Evolutionary conservation across 1,140 invertebrate genomes (phyloP), one percentile per base, ranked within the genome.

Genomic region (Campoletis sonorensis): DNA sequence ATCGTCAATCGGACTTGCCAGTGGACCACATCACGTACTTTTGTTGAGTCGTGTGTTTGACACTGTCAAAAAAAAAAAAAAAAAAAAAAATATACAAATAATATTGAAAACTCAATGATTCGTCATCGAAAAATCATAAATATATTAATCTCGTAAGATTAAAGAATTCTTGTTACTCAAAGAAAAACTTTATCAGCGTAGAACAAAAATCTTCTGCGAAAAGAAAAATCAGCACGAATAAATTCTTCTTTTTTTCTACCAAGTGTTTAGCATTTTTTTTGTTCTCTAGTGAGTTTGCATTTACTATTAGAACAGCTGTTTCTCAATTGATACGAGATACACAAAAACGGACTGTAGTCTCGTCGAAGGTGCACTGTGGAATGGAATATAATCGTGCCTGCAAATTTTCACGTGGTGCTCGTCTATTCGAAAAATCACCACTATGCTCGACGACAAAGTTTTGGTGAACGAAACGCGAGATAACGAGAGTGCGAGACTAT

Each of bases 321-420:
- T 45, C 40, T 45, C 40, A 45, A 33, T 33, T 33, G 30, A 33
- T 33, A 7, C 30, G 30, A 67, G 11, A 27, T 18, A 27, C 11
- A 30, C 64, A 26, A 67, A 30, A 8, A 30, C 16, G n/a, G 58
- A 23, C 58, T 27, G 7, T n/a, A 67, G 11, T 27, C 37, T 33
- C 40, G 75, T 61, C 27, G 33, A 64, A 37, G 75, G 76, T 78
- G 76, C 58, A 45, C 67, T n/a, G 76, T 78, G 76, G 76, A 78
- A 78, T 78, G 76, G 76, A 78, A 78, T 78, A 78, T 45, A 67
- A 78, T 67, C 30, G 58, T 64, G 49, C 30, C 10, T 13, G 23
- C 1, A 15, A 77, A 33, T 77, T 77, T 37, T 61, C n/a, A 13
- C 18, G 27, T 54, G 5, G 5, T 45, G 16, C 15, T 67, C 58